Conservation (phyloP, 2,113 vertebrate species). For the Struthio camelus region DNA sequence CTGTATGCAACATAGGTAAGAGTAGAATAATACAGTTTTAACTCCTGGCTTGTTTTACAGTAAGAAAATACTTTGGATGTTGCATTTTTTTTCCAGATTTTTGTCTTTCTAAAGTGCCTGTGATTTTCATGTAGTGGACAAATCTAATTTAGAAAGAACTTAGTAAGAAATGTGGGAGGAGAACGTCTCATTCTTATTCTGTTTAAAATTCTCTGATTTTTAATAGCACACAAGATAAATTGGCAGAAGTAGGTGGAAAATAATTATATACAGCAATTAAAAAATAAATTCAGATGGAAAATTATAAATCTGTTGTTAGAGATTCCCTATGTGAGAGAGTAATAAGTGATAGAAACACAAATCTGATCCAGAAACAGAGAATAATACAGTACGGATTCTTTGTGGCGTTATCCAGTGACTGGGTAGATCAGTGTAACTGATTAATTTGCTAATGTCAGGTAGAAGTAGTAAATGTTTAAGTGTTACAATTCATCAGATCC, state of each 20-base stretch:
- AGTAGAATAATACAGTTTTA: neutral
- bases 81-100: neutral
- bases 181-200: neutral
- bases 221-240: neutral
- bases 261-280: fast-evolving
- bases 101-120: neutral
- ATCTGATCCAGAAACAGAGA: neutral
- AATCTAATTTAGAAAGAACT: neutral
- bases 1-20: neutral
- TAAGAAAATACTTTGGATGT: neutral
- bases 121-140: neutral
- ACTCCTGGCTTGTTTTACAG: neutral
- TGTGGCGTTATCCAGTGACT: neutral
- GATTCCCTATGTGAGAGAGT: neutral
- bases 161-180: neutral
- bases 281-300: neutral
- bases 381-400: neutral
- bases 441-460: neutral
- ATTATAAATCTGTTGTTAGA: neutral
- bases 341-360: neutral
- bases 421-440: neutral
- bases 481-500: neutral
- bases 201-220: neutral
- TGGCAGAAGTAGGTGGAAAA: neutral
- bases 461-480: neutral